These are phyloP conservation scores for Clarias laeviceps DNA, from an alignment of 2,797 vertebrate species.

Conservation along the genomic window DNA sequence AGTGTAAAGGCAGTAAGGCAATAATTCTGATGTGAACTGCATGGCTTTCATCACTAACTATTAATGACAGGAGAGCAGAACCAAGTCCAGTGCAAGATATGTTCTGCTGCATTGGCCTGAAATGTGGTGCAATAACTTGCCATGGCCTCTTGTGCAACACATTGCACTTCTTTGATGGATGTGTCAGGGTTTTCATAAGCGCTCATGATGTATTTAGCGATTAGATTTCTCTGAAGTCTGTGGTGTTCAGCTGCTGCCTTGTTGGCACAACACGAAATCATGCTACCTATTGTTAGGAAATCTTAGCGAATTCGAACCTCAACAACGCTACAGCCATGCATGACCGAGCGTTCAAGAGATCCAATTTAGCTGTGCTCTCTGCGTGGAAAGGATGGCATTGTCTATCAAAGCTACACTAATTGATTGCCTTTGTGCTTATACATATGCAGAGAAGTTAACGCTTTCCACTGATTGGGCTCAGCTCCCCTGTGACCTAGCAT, in stretches of 20 bases:
- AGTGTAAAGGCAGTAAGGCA: slow-evolving; percentile 10
- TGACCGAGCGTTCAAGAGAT: neutral
- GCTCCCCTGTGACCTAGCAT: neutral
- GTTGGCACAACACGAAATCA: neutral
- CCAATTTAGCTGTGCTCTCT: neutral
- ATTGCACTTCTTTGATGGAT: slow-evolving; percentile 19
- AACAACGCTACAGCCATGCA: neutral
- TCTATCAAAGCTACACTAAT: neutral
- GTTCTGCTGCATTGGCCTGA: neutral
- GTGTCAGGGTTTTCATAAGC: slow-evolving; percentile 1
- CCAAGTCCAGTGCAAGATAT: neutral
- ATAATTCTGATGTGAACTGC: neutral
- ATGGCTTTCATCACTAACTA: slow-evolving; percentile 1
- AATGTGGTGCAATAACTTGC: slow-evolving; percentile 18
- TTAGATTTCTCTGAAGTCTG: neutral
- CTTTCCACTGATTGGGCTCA: neutral
- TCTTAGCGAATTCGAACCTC: neutral
- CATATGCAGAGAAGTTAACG: neutral
- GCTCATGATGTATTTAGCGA: neutral
- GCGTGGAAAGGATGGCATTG: neutral
- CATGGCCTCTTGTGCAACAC: neutral
- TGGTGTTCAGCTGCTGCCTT: neutral
- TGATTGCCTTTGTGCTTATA: neutral
- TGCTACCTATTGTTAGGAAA: neutral
- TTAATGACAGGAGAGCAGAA: slow-evolving; percentile 8